A percentile compares a stretch with the other conserved stretches of the same genome.
These are phyloP conservation scores for Lateolabrax maculatus DNA, from an alignment of 2,797 vertebrate genomes.

Conservation along the genomic window DNA sequence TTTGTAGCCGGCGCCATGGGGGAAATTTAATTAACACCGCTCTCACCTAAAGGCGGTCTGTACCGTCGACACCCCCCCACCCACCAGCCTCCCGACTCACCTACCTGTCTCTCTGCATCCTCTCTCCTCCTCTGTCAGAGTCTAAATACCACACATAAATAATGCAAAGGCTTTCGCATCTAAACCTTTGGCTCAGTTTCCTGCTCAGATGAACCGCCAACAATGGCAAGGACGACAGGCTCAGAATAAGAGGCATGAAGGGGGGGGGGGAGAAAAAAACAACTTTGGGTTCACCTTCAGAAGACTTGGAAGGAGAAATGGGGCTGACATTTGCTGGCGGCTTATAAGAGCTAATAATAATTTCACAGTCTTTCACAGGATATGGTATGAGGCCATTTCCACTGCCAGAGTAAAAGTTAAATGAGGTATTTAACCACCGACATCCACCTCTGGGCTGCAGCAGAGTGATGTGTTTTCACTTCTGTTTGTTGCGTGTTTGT, in stretches of 20 bases:
- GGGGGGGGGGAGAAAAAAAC: not conserved
- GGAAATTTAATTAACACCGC: slow-evolving; percentile 56
- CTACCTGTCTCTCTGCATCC: slow-evolving; percentile 23
- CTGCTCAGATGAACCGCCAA: slow-evolving; percentile 42
- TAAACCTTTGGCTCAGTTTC: slow-evolving; percentile 55
- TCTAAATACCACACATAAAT: slow-evolving; percentile 80
- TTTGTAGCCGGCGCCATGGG: slow-evolving; percentile 12
- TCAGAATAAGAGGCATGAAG: not conserved
- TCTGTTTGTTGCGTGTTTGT: too few species aligned
- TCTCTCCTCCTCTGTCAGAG: slow-evolving; percentile 43
- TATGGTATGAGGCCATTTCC: slow-evolving; percentile 14
- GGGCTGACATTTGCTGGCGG: slow-evolving; percentile 45
- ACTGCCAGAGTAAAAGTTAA: slow-evolving; percentile 19
- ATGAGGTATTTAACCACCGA: slow-evolving; percentile 35
- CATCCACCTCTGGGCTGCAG: slow-evolving; percentile 34
- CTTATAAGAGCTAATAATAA: slow-evolving; percentile 37
- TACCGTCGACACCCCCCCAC: not conserved
- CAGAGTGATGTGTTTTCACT: not conserved
- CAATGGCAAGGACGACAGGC: slow-evolving; percentile 29
- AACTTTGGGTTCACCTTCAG: slow-evolving; percentile 55
- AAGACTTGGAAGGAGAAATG: slow-evolving; percentile 13
- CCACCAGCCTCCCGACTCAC: not conserved
- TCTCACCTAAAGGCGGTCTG: slow-evolving; percentile 36
- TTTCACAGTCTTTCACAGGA: slow-evolving; percentile 28
- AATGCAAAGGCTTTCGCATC: slow-evolving; percentile 67